Base-by-base conservation (phyloP, 2,888 invertebrate genomes). In the Scaptomyza polygonia region DNA sequence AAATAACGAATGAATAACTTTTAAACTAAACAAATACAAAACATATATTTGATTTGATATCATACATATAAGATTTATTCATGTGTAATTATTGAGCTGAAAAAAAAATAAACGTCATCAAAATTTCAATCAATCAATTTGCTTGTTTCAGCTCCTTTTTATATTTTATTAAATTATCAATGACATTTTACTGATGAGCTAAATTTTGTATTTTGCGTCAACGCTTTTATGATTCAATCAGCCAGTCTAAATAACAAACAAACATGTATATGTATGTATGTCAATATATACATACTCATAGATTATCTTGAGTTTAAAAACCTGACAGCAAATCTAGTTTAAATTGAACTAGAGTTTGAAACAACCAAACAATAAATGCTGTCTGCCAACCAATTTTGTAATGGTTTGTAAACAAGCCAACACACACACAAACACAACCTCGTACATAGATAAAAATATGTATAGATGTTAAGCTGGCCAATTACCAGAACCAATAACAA, bases 401-500 rank as follows among this genome's bases (percentile, higher is more conserved):
- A 57, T 71, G 56, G 53, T 39, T 49, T 57, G 16, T 44, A 11
- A 34, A 25, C 53, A 48, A 4, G 36, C 18, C 36, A 12, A 30
- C 6, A n/a, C 12, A n/a, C 5, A 32, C 30, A 11, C 11, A n/a
- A n/a, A n/a, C n/a, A n/a, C n/a, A n/a, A n/a, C n/a, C n/a, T n/a
- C n/a, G n/a, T n/a, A n/a, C n/a, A n/a, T n/a, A 16, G 5, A n/a
- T n/a, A 34, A n/a, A 9, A 16, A 12, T n/a, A 21, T 29, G 29
- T 9, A 18, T 29, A 36, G 9, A 14, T 27, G n/a, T 34, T 45
- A 34, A 5, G 29, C 9, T 55, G 48, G 36, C 36, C 65, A 70
- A 65, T 64, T 73, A 58, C 54, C 27, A 27, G 36, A 55, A 47
- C 42, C 56, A 52, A 61, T 59, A 34, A 25, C 25, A 64, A 56